Evolutionary conservation across 2,113 vertebrate genomes (phyloP), one percentile per base, ranked within the genome.

Genomic region (Hippolais icterina): DNA sequence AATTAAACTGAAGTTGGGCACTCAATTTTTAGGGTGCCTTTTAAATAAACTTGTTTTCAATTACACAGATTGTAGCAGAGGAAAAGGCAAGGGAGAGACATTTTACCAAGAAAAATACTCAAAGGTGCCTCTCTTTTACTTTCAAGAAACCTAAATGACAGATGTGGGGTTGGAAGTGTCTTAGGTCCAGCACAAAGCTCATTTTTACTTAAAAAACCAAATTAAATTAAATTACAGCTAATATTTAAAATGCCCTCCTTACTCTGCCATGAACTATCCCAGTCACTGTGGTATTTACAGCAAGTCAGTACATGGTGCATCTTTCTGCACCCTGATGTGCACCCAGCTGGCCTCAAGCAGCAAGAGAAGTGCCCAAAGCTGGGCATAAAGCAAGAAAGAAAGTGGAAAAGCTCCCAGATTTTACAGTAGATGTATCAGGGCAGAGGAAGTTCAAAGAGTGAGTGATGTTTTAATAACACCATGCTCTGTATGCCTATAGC

Each of bases 401-500:
- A 60, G 33, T 18, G 29, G 79, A 52, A 80, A 93, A 91, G 15
- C 42, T 63, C 41, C 64, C 46, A 39, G 49, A 59, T 61, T 82
- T 68, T 69, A 61, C 20, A 61, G 63, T 27, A 17, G 53, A 37
- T n/a, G 22, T 61, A 42, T 53, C 12, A 15, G 2, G 1, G 41
- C 28, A 60, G 70, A 85, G 31, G 35, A 89, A 80, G 46, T 24
- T 83, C 66, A 85, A 70, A 85, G 53, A 31, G 12, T 27, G 57
- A 94, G 33, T 20, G 66, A 83, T 83, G 70, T 64, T 88, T 90
- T 72, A 93, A 87, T 69, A 93, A 87, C 39, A 6, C 46, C 56
- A 57, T 20, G 20, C 61, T 52, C 68, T 31, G 25, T 10, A 24
- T 69, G 47, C 42, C 52, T 63, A 3, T 6, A 56, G 41, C 56